phyloP scores from a whole-genome alignment of 23 tunicate species.

The Halocynthia aurantium region DNA sequence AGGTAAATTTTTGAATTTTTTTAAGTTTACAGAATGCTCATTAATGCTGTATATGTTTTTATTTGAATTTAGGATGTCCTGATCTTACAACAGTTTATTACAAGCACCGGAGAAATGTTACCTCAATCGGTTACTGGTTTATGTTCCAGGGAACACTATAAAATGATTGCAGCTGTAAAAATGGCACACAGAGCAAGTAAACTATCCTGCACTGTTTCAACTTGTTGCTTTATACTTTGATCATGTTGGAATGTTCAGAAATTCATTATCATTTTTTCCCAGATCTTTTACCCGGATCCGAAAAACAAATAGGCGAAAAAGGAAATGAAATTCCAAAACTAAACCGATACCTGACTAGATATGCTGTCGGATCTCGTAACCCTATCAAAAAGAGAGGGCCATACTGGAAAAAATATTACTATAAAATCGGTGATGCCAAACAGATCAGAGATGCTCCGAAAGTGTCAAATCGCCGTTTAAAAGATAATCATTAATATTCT shows the following conservation, averaged over 20 bases:
- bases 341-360: slow-evolving; percentile 63
- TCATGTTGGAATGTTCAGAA: neutral
- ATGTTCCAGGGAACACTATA: slow-evolving; percentile 47
- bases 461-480: neutral
- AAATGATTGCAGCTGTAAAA: slow-evolving; percentile 57
- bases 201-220: neutral
- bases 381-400: slow-evolving; percentile 46
- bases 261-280: neutral
- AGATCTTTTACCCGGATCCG: slow-evolving; percentile 75
- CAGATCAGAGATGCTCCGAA: slow-evolving; percentile 42
- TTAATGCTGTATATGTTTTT: neutral
- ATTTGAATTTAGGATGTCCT: slow-evolving; percentile 61
- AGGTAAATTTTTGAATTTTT: neutral
- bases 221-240: neutral
- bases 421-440: slow-evolving; percentile 58
- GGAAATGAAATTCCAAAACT: slow-evolving; percentile 47
- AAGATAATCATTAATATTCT: neutral
- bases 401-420: slow-evolving; percentile 29
- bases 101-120: slow-evolving; percentile 57
- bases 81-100: slow-evolving; percentile 64
- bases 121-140: slow-evolving; percentile 51
- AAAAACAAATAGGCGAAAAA: slow-evolving; percentile 15
- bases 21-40: too few species aligned
- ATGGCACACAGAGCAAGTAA: slow-evolving; percentile 92
- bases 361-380: slow-evolving; percentile 56